A percentile compares a stretch with the other conserved stretches of the same genome.
These are phyloP conservation scores for Homalodisca vitripennis DNA, from an alignment of 1,140 invertebrate species.

Conservation along the genomic window DNA sequence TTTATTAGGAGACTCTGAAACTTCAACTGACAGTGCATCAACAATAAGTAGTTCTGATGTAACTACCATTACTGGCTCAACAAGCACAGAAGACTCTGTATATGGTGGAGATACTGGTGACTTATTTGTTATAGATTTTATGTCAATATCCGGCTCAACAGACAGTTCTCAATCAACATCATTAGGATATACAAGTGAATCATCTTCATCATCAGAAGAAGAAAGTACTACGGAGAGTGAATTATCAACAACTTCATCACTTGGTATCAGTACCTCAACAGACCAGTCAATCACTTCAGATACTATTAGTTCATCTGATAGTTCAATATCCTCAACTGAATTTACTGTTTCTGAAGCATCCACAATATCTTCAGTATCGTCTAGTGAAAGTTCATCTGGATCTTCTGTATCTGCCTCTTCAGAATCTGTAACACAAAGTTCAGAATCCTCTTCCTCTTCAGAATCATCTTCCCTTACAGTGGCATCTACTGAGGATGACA, in stretches of 20 bases:
- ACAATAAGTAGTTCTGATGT: background rate
- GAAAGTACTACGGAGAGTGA: slow-evolving; percentile 31
- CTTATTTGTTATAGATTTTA: slow-evolving; percentile 37
- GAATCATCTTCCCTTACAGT: background rate
- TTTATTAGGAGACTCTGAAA: background rate
- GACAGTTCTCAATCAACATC: slow-evolving; percentile 28
- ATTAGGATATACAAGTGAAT: slow-evolving; percentile 31
- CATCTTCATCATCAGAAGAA: slow-evolving; percentile 13
- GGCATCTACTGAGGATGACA: background rate
- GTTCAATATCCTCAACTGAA: slow-evolving; percentile 31
- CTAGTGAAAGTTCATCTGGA: slow-evolving; percentile 24
- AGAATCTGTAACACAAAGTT: too few species aligned
- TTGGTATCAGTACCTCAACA: slow-evolving; percentile 35
- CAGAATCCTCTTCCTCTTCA: background rate
- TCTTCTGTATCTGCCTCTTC: slow-evolving; percentile 31
- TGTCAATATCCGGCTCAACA: slow-evolving; percentile 34
- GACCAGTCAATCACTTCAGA: slow-evolving; percentile 9
- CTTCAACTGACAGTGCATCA: background rate
- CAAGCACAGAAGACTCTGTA: background rate
- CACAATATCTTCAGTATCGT: background rate
- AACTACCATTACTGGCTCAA: background rate
- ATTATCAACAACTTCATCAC: slow-evolving; percentile 33
- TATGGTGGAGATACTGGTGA: slow-evolving; percentile 21
- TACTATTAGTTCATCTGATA: slow-evolving; percentile 34
- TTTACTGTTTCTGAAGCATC: background rate